Base-by-base conservation (phyloP, 92 coral and sea anemone genomes). In the Paramuricea clavata region DNA sequence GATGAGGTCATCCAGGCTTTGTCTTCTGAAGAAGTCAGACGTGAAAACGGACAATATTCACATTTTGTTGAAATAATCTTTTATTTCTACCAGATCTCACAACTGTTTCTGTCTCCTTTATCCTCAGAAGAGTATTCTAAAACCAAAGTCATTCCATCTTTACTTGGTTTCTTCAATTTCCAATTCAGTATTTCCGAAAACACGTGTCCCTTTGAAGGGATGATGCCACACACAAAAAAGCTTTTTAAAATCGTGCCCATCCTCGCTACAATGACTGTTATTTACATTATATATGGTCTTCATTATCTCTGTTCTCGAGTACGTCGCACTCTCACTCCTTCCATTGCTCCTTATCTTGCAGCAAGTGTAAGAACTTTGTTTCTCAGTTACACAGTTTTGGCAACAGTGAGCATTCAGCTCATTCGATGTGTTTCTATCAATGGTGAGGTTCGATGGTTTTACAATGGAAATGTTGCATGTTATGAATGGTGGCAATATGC, bases 401-500 rank as follows among this genome's bases (percentile, higher is more conserved):
- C 95, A 21, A 86, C 59, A 74, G 82, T 94, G 42, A 74, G 94
- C 17, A 54, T 93, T 15, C 83, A 67, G 86, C 93, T 95, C 22
- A 57, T 95, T 77, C 76, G 76, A 5, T 95, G 98, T 74, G 94
- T 86, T 41, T 84, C 92, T 41, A 76, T 94, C 43, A 65, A 76
- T 62, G 83, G 80, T 3, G 93, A 88, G 42, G 74, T 76, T 21
- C 78, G 95, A 10, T 74, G 92, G 94, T 95, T 91, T 42, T 91
- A 77, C 73, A 75, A 83, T 81, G 98, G 91, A 16, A 74, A 82
- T 25, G 87, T 93, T 39, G 34, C 32, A 61, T 95, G 97, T 83
- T 86, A 69, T 10, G 78, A 86, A 28, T 93, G 97, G 98, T 95
- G 98, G 98, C 98, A 95, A 78, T 87, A 89, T 61, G 22, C 62